These are phyloP conservation scores for Leptatherina wallacei DNA, from an alignment of 2,797 vertebrate species.

Conservation along the genomic window DNA sequence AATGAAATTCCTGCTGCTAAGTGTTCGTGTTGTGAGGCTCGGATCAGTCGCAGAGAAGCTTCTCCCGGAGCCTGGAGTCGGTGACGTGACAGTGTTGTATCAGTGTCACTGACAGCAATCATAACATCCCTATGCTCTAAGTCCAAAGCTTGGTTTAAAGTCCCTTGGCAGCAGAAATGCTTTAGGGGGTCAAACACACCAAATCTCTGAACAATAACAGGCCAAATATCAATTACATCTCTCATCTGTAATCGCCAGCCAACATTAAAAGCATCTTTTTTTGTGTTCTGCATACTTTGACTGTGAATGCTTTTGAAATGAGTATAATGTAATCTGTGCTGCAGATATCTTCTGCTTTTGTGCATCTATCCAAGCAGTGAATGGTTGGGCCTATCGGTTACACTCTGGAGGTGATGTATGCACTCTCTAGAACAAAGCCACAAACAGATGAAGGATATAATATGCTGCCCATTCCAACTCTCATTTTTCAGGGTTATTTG, in stretches of 20 bases:
- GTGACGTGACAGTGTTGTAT: constrained; percentile 62
- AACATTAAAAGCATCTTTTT: constrained; percentile 88
- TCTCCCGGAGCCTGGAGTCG: constrained; percentile 37
- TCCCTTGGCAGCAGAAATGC: constrained; percentile 74
- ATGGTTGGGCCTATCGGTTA: constrained; percentile 80
- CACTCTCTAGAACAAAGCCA: constrained; percentile 84
- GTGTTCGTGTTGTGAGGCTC: constrained; percentile 34
- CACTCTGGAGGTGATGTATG: constrained; percentile 85
- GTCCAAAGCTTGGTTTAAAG: constrained; percentile 69
- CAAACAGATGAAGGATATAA: constrained; percentile 80
- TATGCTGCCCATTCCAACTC: constrained; percentile 57
- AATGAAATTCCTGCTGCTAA: constrained; percentile 67
- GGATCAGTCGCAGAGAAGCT: constrained; percentile 20
- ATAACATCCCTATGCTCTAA: constrained; percentile 72
- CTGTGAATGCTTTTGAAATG: constrained; percentile 87
- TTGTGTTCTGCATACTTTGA: constrained; percentile 84
- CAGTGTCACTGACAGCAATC: constrained; percentile 72
- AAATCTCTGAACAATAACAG: constrained; percentile 76
- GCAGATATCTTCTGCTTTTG: constrained; percentile 88
- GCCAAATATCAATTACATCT: constrained; percentile 87
- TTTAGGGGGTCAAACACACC: constrained; percentile 77
- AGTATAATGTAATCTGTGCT: constrained; percentile 87
- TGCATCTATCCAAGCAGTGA: constrained; percentile 83
- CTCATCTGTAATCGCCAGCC: constrained; percentile 88
- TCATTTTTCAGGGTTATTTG: constrained; percentile 69